phyloP scores from a whole-genome alignment of 2,113 vertebrate species.

The Indri indri region DNA sequence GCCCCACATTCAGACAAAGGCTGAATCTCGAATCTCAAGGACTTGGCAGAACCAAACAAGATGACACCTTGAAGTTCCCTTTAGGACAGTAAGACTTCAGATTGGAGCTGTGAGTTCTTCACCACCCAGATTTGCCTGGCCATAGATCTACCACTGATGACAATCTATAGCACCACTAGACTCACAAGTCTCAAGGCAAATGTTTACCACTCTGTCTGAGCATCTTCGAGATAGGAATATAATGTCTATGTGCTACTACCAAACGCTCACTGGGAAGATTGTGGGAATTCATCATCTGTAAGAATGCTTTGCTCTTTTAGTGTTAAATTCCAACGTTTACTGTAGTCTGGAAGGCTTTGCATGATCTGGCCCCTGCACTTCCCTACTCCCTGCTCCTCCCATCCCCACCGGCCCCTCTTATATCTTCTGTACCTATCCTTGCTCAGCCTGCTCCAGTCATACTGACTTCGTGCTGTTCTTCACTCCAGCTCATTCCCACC shows the following conservation, averaged over 20 bases:
- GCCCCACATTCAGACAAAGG: not conserved
- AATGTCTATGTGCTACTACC: not conserved
- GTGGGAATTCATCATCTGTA: not conserved
- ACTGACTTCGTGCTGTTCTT: not conserved
- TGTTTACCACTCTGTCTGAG: not conserved
- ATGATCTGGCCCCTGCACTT: not conserved
- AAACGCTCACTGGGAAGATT: not conserved
- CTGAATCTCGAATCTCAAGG: not conserved
- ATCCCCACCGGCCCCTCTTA: accelerated
- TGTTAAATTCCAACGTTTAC: not conserved
- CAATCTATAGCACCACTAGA: not conserved
- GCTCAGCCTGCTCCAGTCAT: not conserved
- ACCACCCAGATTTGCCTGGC: not conserved
- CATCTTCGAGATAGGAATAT: not conserved
- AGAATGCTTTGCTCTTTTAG: not conserved
- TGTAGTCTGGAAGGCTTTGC: not conserved
- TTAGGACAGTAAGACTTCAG: not conserved
- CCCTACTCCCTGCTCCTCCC: accelerated
- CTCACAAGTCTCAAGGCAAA: not conserved
- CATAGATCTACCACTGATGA: not conserved
- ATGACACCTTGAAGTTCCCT: not conserved
- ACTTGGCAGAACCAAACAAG: not conserved
- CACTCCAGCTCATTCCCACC: not conserved
- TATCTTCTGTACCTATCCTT: not conserved
- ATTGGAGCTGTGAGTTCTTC: not conserved